Percentiles rank a stretch among this genome's conserved stretches.
Evolutionary conservation across 2,113 vertebrate species (phyloP).

Genomic region (Chloroceryle aenea): DNA sequence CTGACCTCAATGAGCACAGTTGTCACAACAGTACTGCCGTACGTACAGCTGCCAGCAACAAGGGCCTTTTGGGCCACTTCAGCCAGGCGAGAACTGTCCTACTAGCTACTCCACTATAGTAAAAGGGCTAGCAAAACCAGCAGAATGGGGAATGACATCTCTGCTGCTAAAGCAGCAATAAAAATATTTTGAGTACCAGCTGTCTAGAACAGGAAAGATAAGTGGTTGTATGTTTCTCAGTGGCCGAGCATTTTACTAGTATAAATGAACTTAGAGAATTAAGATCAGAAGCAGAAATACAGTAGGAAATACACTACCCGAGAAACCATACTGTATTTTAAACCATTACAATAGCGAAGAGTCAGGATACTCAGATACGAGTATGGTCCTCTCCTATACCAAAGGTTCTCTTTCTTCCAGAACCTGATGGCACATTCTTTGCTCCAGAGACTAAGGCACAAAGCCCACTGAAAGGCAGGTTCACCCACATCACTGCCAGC

Average conservation of each 20-base stretch:
- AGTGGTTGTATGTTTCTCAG: background rate
- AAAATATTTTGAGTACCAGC: background rate
- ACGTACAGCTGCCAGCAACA: background rate
- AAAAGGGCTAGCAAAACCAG: background rate
- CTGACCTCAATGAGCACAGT: background rate
- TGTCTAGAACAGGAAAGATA: background rate
- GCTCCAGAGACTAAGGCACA: background rate
- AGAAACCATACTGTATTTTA: background rate
- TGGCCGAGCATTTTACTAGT: background rate
- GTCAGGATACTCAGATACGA: background rate
- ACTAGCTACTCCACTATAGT: background rate
- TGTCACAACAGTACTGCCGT: constrained; percentile 3
- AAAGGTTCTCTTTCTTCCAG: background rate
- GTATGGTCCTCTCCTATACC: background rate
- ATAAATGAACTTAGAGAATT: background rate
- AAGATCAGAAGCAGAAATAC: background rate
- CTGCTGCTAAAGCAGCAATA: background rate
- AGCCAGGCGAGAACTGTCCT: background rate
- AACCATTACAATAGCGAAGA: background rate
- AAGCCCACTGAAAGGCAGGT: background rate
- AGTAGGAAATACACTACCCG: background rate
- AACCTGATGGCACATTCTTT: background rate
- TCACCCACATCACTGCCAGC: background rate
- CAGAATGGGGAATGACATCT: background rate
- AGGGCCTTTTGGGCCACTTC: background rate